Evolutionary conservation across 2,113 vertebrate genomes (phyloP), one percentile per base, ranked within the genome.

Genomic region (Pseudorectes ferrugineus): DNA sequence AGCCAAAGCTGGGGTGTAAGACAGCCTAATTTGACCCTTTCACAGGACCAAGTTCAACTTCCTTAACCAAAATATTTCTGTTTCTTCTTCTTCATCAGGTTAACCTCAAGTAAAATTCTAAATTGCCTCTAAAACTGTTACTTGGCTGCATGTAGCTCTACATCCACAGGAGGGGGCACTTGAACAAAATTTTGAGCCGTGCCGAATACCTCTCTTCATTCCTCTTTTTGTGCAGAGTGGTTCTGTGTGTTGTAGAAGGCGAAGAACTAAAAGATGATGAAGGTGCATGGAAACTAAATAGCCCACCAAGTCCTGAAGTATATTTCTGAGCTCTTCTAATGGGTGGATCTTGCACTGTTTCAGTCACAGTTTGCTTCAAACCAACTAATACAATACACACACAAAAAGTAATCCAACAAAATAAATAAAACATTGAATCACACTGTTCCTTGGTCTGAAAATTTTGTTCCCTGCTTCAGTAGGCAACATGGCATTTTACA

Each of bases 161-260:
- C 4, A 40, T 62, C 93, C 91, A 96, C 83, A 83, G 35, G 93
- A 96, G 89, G 91, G 95, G 25, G 91, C 72, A 86, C 67, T 86
- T 83, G 49, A 86, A 95, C 54, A 83, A 86, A 36, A 62, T 73
- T 73, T 70, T 73, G 23, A 84, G 16, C 36, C 10, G 19, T 61
- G 31, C 11, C 12, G 8, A 36, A 8, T 51, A 45, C 5, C 14
- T 78, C 17, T 42, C 0, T 40, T 76, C 19, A 5, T 17, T 4
- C 1, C 2, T 29, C 9, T 14, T 40, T 49, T 52, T 52, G 17
- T 14, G 16, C 9, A 14, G 12, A 28, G 14, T 23, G 6, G 2
- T 48, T 67, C 24, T 26, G 2, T 29, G 13, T 80, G 21, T 20
- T 43, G 20, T 38, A 72, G 57, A 22, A 14, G 7, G 8, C 13